Percentiles rank a stretch among this genome's conserved stretches.
Conservation (phyloP, 1,140 invertebrate genomes). For the Pentalonia nigronervosa region DNA sequence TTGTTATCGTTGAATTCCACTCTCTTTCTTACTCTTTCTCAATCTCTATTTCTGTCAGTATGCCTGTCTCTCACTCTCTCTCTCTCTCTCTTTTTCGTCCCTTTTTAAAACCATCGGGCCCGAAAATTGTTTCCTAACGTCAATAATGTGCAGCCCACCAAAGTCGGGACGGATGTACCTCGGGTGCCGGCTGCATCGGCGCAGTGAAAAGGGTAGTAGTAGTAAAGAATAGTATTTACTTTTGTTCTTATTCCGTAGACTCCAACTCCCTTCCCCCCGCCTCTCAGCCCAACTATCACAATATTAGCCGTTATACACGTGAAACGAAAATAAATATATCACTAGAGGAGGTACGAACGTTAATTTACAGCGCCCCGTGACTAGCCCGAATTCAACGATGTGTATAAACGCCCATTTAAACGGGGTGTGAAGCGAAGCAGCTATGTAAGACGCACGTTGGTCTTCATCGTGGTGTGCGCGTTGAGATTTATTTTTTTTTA, state of each 20-base stretch:
- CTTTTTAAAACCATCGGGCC: not conserved
- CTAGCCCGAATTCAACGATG: not conserved
- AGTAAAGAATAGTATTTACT: not conserved
- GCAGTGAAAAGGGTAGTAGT: not conserved
- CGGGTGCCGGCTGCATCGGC: not conserved
- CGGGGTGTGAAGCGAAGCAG: not conserved
- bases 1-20: slow-evolving; percentile 49
- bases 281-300: not conserved
- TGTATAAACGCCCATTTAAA: not conserved
- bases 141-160: not conserved
- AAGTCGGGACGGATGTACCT: not conserved
- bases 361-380: not conserved
- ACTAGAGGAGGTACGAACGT: not conserved
- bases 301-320: not conserved
- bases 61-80: not conserved
- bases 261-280: too few species aligned
- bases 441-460: not conserved
- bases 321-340: not conserved
- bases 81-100: not conserved
- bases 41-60: too few species aligned
- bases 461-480: not conserved
- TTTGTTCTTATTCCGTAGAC: not conserved
- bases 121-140: slow-evolving; percentile 28
- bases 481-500: too few species aligned
- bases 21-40: not conserved